Conservation (phyloP, 2,888 invertebrate genomes). For the Leptarthrus brevirostris region DNA sequence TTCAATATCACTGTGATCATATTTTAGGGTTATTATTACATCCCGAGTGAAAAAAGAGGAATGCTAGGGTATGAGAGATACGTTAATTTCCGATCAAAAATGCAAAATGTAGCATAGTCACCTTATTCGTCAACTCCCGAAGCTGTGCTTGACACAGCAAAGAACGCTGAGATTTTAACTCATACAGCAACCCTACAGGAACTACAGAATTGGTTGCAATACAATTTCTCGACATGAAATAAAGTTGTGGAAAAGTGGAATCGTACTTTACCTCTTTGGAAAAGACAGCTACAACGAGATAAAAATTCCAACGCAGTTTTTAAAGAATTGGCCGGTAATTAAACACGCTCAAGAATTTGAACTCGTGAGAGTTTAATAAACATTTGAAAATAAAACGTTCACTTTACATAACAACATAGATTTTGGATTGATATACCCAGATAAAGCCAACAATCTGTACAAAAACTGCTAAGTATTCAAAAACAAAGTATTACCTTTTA, state of each 20-base stretch:
- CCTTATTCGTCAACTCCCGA: background rate
- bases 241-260: conserved; percentile 1
- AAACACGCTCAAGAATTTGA: conserved; percentile 20
- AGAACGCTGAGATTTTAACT: background rate
- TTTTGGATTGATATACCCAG: background rate
- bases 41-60: conserved; percentile 23
- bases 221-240: background rate
- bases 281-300: background rate
- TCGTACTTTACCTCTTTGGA: background rate
- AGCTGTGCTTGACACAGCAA: background rate
- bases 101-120: background rate
- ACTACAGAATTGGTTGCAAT: conserved; percentile 9
- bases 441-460: background rate
- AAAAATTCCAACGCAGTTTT: conserved; percentile 10
- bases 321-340: conserved; percentile 19
- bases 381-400: background rate
- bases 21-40: conserved; percentile 25
- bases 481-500: background rate
- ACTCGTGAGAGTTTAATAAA: conserved; percentile 17
- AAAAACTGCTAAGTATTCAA: background rate
- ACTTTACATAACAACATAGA: no score
- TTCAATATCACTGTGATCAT: no score
- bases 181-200: conserved; percentile 4
- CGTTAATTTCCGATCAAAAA: conserved; percentile 2
- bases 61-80: conserved; percentile 17